phyloP scores from a whole-genome alignment of 1,140 invertebrate genomes.

The Sarcophaga bullata region DNA sequence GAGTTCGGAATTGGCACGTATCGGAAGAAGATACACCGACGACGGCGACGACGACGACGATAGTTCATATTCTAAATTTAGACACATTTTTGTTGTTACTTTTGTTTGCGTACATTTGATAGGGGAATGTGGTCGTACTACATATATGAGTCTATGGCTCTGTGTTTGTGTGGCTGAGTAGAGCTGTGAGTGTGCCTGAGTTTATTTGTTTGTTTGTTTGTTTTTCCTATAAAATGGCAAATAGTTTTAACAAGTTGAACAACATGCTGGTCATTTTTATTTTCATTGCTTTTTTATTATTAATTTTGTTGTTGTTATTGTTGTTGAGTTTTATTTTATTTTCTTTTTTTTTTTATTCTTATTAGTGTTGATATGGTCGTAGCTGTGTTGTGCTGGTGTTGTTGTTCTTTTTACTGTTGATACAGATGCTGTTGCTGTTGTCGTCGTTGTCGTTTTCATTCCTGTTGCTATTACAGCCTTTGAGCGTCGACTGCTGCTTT shows the following conservation, averaged over 20 bases:
- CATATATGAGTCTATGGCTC: no score
- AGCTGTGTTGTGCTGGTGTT: neutral
- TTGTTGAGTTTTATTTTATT: neutral
- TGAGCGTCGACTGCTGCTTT: neutral
- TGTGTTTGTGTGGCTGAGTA: no score
- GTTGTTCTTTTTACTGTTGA: neutral
- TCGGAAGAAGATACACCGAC: neutral
- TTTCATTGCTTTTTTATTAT: neutral
- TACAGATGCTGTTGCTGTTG: neutral
- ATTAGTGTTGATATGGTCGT: neutral
- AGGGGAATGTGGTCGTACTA: no score
- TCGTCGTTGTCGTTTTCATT: neutral
- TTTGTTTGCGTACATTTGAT: neutral
- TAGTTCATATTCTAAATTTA: slow-evolving; percentile 24
- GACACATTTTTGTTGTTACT: neutral
- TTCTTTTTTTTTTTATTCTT: neutral
- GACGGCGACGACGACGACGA: neutral
- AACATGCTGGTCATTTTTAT: neutral
- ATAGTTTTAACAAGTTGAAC: slow-evolving; percentile 24
- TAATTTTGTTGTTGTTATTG: neutral
- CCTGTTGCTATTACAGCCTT: no score
- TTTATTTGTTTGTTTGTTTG: neutral
- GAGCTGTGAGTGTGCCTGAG: no score
- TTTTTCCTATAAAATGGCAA: slow-evolving; percentile 5
- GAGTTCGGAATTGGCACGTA: neutral